Evolutionary conservation across 2,888 invertebrate species (phyloP).

Genomic region (Polylopha cassiicola): DNA sequence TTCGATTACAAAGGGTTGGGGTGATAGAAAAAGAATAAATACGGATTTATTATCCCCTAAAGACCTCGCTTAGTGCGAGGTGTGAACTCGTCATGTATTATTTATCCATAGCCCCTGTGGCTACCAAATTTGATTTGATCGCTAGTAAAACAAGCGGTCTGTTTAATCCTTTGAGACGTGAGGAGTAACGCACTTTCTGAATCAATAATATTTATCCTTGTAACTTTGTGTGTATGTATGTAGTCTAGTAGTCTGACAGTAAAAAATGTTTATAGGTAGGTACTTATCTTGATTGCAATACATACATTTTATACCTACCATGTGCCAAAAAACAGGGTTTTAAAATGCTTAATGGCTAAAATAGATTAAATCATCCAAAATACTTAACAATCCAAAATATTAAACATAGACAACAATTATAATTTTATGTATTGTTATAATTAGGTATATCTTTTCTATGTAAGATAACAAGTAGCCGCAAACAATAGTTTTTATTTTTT

Average conservation of each 20-base stretch:
- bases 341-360: too few relatives aligned
- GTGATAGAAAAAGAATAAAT: conserved; percentile 73
- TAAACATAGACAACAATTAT: too few relatives aligned
- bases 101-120: conserved; percentile 65
- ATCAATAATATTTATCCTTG: neutral
- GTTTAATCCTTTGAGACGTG: conserved; percentile 15
- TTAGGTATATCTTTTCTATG: too few relatives aligned
- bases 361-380: too few relatives aligned
- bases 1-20: conserved; percentile 67
- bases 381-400: too few relatives aligned
- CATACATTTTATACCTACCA: conserved; percentile 1
- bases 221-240: neutral
- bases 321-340: too few relatives aligned
- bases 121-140: conserved; percentile 63
- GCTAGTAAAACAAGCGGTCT: conserved; percentile 57
- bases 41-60: conserved; percentile 76
- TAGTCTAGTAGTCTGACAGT: conserved; percentile 8
- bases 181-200: too few relatives aligned
- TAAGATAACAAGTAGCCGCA: too few relatives aligned
- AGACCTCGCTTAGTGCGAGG: conserved; percentile 67
- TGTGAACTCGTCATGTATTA: conserved; percentile 71
- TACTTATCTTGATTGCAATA: conserved; percentile 5
- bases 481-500: too few relatives aligned
- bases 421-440: too few relatives aligned
- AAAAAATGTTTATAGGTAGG: too few relatives aligned